Conservation (phyloP, 2,113 vertebrate genomes). For the Limnothrissa miodon region DNA sequence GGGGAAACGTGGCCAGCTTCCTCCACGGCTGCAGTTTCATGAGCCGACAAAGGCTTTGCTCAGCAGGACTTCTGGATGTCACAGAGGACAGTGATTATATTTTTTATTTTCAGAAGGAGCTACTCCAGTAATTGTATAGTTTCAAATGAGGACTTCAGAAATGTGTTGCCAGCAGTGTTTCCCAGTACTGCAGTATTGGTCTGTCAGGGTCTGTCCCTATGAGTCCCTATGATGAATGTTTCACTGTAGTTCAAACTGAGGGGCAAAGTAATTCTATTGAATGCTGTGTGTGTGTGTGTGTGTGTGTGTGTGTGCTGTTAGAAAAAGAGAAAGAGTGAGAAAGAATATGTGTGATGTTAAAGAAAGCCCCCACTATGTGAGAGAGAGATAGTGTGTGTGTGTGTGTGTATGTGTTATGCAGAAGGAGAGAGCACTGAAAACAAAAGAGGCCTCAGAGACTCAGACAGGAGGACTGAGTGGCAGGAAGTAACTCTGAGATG, state of each 20-base stretch:
- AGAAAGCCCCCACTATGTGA: not conserved
- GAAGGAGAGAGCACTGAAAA: not conserved
- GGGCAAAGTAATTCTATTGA: not conserved
- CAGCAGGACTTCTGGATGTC: conserved; percentile 23
- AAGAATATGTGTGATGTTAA: too few relatives aligned
- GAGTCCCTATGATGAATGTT: not conserved
- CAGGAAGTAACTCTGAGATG: conserved; percentile 9
- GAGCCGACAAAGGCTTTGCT: conserved; percentile 25
- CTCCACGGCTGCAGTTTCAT: conserved; percentile 13
- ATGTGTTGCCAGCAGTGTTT: not conserved
- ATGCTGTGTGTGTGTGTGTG: not conserved
- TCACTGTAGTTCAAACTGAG: not conserved
- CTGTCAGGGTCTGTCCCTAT: not conserved
- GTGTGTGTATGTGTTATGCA: not conserved
- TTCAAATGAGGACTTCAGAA: conserved; percentile 22
- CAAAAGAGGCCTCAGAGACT: not conserved
- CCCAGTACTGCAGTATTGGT: not conserved
- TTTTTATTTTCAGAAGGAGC: conserved; percentile 22
- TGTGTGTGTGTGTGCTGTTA: not conserved
- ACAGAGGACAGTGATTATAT: not conserved
- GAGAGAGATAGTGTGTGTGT: not conserved
- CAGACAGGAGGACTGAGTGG: conserved; percentile 1
- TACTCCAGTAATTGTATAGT: conserved; percentile 10
- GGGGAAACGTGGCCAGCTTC: conserved; percentile 31
- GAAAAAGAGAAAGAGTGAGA: too few relatives aligned